A percentile compares a stretch with the other conserved stretches of the same genome.
These are phyloP conservation scores for Halcyon smyrnensis DNA, from an alignment of 2,797 vertebrate genomes.

Conservation along the genomic window DNA sequence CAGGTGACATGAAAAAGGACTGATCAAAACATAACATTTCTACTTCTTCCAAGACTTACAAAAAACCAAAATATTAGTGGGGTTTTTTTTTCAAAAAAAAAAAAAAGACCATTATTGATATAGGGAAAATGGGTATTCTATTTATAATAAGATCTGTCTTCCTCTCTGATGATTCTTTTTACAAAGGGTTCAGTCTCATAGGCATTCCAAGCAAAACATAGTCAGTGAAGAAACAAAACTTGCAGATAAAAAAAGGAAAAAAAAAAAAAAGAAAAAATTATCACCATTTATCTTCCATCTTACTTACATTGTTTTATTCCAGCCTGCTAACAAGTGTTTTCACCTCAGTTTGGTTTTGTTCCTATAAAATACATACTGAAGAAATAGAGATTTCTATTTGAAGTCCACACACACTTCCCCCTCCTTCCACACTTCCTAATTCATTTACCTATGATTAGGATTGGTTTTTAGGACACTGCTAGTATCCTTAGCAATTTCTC, in stretches of 20 bases:
- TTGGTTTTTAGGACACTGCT: background rate
- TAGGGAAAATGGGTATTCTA: background rate
- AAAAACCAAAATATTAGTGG: background rate
- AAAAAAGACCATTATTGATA: background rate
- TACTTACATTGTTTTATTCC: background rate
- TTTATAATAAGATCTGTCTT: background rate
- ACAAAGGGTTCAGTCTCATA: background rate
- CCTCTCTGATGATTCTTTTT: background rate
- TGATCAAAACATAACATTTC: background rate
- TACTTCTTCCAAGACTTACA: background rate
- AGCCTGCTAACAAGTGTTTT: background rate
- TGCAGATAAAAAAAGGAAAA: background rate
- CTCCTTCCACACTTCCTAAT: background rate
- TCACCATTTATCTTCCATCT: background rate
- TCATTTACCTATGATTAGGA: background rate
- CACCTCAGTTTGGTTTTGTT: background rate
- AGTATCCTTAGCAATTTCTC: background rate
- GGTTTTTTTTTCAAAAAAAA: no score
- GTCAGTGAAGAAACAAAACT: background rate
- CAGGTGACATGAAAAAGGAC: background rate
- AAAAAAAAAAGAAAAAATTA: no score
- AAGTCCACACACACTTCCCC: background rate
- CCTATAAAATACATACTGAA: background rate
- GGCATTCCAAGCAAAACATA: background rate
- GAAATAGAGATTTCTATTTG: background rate